These are phyloP conservation scores for Pseudomyrmex gracilis DNA, from an alignment of 1,140 invertebrate species.

Conservation along the genomic window DNA sequence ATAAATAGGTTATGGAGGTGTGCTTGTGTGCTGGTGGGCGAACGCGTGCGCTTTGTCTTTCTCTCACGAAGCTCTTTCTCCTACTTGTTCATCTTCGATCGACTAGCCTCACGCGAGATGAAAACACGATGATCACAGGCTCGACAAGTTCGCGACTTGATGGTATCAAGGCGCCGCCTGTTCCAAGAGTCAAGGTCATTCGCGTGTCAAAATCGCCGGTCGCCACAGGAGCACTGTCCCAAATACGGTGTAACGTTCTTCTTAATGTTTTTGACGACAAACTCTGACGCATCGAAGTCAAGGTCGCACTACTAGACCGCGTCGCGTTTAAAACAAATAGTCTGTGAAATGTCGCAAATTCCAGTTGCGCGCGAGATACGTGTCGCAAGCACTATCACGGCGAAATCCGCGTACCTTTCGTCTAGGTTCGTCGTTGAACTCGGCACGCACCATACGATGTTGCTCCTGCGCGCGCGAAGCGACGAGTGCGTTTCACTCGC, in stretches of 20 bases:
- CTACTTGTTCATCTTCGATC: slow-evolving; percentile 58
- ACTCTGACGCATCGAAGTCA: slow-evolving; percentile 56
- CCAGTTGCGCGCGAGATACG: neutral
- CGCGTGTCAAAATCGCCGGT: neutral
- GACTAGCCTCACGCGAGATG: slow-evolving; percentile 26
- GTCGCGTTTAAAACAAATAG: neutral
- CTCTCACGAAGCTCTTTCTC: neutral
- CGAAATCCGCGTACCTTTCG: neutral
- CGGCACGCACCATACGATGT: neutral
- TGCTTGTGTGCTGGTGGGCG: neutral
- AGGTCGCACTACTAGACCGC: slow-evolving; percentile 57
- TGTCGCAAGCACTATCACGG: neutral
- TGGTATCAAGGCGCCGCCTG: neutral
- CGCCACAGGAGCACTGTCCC: neutral
- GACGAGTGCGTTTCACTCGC: slow-evolving; percentile 41
- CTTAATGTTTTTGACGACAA: neutral
- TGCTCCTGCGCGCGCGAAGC: slow-evolving; percentile 51
- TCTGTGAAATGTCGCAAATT: neutral
- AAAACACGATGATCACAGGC: slow-evolving; percentile 8
- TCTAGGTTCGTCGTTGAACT: neutral
- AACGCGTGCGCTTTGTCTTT: neutral
- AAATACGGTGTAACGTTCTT: neutral
- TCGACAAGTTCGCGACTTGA: slow-evolving; percentile 13
- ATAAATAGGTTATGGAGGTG: neutral
- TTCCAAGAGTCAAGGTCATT: slow-evolving; percentile 20